A percentile compares a stretch with the other conserved stretches of the same genome.
Evolutionary conservation across 2,888 invertebrate genomes (phyloP).

Genomic region (Caenorhabditis sinica): DNA sequence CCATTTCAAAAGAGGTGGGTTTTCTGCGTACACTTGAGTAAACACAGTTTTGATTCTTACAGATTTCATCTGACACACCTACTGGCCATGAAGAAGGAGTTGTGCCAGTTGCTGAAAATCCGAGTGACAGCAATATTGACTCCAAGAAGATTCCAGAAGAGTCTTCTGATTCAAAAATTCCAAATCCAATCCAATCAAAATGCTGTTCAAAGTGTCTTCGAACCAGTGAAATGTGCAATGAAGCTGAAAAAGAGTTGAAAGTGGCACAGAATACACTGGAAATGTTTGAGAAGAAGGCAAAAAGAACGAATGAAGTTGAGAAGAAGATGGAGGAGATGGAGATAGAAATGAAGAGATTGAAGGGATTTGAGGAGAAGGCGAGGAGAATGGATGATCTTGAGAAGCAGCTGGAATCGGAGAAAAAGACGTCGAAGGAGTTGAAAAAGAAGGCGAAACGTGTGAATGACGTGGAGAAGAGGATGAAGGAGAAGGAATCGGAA

Average conservation of each 20-base stretch:
- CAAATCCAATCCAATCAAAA: constrained; percentile 2
- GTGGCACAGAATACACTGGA: neutral
- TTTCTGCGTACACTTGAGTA: too few relatives aligned
- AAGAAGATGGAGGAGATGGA: neutral
- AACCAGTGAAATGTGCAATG: constrained; percentile 14
- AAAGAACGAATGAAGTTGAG: neutral
- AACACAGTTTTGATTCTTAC: too few relatives aligned
- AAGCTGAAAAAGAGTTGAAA: constrained; percentile 26
- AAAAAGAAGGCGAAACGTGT: constrained; percentile 15
- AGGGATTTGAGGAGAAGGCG: neutral
- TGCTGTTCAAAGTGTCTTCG: constrained; percentile 28
- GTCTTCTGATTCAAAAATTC: neutral
- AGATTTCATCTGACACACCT: too few relatives aligned
- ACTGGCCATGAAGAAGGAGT: too few relatives aligned
- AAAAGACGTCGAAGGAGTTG: constrained; percentile 1
- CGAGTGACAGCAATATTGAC: too few relatives aligned
- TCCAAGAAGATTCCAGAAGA: neutral
- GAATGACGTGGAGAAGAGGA: neutral
- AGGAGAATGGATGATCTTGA: neutral
- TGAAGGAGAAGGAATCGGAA: neutral
- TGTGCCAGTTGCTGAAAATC: too few relatives aligned
- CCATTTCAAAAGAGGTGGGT: too few relatives aligned
- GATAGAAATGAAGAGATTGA: neutral
- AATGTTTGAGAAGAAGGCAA: constrained; percentile 18
- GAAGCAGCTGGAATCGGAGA: neutral